A percentile compares a stretch with the other conserved stretches of the same genome.
These are phyloP conservation scores for Anthoscopus minutus DNA, from an alignment of 2,113 vertebrate species.

Conservation along the genomic window DNA sequence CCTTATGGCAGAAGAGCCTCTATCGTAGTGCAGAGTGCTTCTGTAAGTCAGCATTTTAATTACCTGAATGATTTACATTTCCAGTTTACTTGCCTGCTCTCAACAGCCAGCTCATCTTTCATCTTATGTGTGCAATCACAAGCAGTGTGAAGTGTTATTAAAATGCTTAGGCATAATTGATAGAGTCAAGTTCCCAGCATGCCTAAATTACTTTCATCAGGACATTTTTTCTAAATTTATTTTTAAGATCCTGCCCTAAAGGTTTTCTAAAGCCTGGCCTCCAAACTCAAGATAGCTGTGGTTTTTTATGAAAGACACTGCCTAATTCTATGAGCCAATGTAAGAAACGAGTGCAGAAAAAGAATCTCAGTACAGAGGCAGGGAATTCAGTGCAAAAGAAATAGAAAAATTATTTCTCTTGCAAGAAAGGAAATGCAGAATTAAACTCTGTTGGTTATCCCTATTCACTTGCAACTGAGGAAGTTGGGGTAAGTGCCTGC, in stretches of 20 bases:
- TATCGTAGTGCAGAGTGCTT: not conserved
- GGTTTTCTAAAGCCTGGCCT: not conserved
- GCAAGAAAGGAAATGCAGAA: not conserved
- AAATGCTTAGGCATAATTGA: constrained; percentile 11
- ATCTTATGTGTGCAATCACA: constrained; percentile 14
- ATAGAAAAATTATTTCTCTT: accelerated
- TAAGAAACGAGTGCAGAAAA: not conserved
- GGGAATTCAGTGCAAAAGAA: not conserved
- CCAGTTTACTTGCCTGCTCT: constrained; percentile 11
- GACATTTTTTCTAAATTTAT: not conserved
- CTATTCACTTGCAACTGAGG: not conserved
- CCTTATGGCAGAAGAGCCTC: not conserved
- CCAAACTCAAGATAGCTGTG: not conserved
- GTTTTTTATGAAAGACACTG: not conserved
- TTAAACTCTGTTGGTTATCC: not conserved
- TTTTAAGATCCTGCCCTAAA: not conserved
- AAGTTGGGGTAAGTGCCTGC: not conserved
- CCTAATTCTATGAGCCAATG: not conserved
- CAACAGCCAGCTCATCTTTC: not conserved
- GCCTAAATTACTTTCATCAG: not conserved
- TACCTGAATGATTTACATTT: constrained; percentile 11
- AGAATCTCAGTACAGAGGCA: not conserved
- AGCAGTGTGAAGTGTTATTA: constrained; percentile 27
- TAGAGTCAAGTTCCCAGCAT: not conserved
- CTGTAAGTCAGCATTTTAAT: constrained; percentile 16